Conservation (phyloP, 2,888 invertebrate genomes). For the Dromius quadrimaculatus region DNA sequence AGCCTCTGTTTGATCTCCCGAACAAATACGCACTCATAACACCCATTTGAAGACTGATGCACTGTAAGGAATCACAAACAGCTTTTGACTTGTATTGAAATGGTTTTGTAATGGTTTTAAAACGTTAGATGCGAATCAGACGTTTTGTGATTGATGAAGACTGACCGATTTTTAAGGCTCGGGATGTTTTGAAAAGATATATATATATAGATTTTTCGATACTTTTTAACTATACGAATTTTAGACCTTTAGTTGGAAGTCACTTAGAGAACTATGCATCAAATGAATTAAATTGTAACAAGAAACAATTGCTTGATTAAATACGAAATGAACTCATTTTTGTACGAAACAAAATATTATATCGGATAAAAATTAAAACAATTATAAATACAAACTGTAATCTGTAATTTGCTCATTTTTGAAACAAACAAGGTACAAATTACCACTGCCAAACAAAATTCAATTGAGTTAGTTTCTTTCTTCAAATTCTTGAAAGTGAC, state of each 20-base stretch:
- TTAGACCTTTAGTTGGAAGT: background rate
- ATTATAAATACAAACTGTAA: too few relatives aligned
- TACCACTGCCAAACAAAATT: constrained; percentile 12
- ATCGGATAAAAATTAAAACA: too few relatives aligned
- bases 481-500: constrained; percentile 2
- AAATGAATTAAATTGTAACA: too few relatives aligned
- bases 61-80: constrained; percentile 15
- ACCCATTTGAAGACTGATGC: constrained; percentile 32
- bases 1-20: constrained; percentile 70
- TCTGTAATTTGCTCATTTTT: constrained; percentile 11
- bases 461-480: background rate
- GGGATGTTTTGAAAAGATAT: constrained; percentile 29
- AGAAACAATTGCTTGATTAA: too few relatives aligned
- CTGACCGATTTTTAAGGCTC: constrained; percentile 28
- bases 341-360: too few relatives aligned
- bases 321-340: too few relatives aligned
- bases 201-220: constrained; percentile 28
- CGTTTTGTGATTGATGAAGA: constrained; percentile 21
- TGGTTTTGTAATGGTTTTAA: too few relatives aligned
- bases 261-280: background rate
- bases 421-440: constrained; percentile 2
- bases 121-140: too few relatives aligned
- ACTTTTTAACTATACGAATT: constrained; percentile 33
- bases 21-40: background rate
- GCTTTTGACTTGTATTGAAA: constrained; percentile 12